phyloP scores from a whole-genome alignment of 1,140 invertebrate genomes.

The Pseudomyrmex gracilis region DNA sequence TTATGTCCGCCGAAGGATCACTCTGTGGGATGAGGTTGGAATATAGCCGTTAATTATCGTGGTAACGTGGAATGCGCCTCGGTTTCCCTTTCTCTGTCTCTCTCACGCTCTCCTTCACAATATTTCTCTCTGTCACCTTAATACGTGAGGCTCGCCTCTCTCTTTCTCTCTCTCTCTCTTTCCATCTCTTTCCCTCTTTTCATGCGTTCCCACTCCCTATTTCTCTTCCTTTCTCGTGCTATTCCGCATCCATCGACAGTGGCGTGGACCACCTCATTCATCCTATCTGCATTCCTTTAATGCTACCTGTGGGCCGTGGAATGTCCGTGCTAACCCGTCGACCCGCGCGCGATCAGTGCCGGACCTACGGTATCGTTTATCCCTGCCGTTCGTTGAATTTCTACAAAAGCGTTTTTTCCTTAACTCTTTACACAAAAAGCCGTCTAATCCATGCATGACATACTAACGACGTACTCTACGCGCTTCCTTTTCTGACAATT shows the following conservation, averaged over 20 bases:
- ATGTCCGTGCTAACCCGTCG: constrained; percentile 71
- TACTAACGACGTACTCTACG: background rate
- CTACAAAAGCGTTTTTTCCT: constrained; percentile 35
- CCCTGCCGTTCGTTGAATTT: constrained; percentile 53
- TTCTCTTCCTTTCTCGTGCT: constrained; percentile 40
- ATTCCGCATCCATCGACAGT: constrained; percentile 74
- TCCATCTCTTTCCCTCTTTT: background rate
- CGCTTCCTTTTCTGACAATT: background rate
- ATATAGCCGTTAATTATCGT: constrained; percentile 79
- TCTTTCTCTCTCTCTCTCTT: constrained; percentile 16
- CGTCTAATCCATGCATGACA: constrained; percentile 19
- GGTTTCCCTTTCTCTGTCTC: constrained; percentile 59
- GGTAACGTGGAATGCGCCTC: constrained; percentile 78
- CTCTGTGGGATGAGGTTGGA: constrained; percentile 68
- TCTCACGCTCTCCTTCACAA: constrained; percentile 8
- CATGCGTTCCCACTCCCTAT: constrained; percentile 32
- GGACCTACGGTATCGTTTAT: constrained; percentile 74
- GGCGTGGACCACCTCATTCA: constrained; percentile 83
- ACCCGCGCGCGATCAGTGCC: constrained; percentile 63
- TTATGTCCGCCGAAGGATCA: constrained; percentile 50
- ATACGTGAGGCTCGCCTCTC: background rate
- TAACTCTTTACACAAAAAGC: constrained; percentile 19
- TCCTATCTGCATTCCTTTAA: constrained; percentile 83
- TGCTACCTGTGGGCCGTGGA: constrained; percentile 83
- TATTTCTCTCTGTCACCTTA: background rate